Percentiles rank a stretch among this genome's conserved stretches.
Evolutionary conservation across 2,888 invertebrate species (phyloP).

Genomic region (Leptinotarsa haldemani): DNA sequence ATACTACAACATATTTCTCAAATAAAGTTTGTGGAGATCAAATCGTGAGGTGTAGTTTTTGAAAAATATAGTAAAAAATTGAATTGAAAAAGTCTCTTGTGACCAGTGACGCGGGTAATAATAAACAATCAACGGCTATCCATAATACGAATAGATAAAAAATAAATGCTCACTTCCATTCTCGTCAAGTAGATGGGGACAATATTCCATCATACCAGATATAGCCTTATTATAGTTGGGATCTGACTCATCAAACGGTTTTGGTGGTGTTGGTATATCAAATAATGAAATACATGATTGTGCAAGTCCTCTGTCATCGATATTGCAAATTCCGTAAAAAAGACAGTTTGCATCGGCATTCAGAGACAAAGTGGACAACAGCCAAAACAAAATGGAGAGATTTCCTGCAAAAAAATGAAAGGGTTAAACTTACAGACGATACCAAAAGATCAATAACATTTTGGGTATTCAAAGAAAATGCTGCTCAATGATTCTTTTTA

Average conservation of each 20-base stretch:
- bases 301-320: conserved; percentile 39
- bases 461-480: too few species aligned
- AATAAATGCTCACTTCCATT: conserved; percentile 46
- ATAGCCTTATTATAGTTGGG: conserved; percentile 56
- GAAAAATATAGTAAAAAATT: too few species aligned
- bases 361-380: not conserved
- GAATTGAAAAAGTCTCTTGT: too few species aligned
- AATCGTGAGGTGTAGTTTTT: too few species aligned
- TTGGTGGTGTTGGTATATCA: conserved; percentile 10
- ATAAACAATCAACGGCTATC: too few species aligned
- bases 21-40: too few species aligned
- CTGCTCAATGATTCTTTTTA: too few species aligned
- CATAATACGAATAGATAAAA: too few species aligned
- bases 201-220: conserved; percentile 69
- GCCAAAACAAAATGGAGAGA: not conserved
- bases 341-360: conserved; percentile 27
- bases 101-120: too few species aligned
- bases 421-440: not conserved
- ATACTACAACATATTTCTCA: too few species aligned
- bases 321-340: conserved; percentile 44
- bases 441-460: not conserved
- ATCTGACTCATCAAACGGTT: conserved; percentile 58
- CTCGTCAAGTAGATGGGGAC: conserved; percentile 70
- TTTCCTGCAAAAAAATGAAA: not conserved
- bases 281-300: conserved; percentile 52